Conservation (phyloP, 2,888 invertebrate species). For the Mythimna lalbum region DNA sequence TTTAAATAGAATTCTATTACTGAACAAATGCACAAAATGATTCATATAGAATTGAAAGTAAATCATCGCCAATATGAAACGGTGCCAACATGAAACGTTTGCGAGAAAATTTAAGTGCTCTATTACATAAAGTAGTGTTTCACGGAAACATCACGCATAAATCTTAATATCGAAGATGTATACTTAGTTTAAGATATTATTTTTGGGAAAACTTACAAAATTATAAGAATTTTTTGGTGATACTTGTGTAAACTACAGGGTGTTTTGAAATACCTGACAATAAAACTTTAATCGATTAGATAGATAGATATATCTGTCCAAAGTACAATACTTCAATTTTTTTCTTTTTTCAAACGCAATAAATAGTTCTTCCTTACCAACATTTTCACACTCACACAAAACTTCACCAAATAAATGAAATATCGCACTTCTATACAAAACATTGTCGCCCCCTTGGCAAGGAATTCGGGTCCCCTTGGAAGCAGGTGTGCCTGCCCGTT, state of each 20-base stretch:
- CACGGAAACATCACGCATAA: slow-evolving; percentile 35
- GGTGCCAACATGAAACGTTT: slow-evolving; percentile 46
- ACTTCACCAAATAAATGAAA: slow-evolving; percentile 45
- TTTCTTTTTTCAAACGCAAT: not conserved
- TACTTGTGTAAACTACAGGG: not conserved
- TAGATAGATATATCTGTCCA: not conserved
- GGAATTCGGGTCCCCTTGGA: slow-evolving; percentile 71
- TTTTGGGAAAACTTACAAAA: slow-evolving; percentile 9
- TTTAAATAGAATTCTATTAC: slow-evolving; percentile 22
- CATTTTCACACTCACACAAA: slow-evolving; percentile 6
- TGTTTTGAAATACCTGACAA: not conserved
- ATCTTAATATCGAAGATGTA: slow-evolving; percentile 33
- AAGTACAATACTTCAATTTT: not conserved
- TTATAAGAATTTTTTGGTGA: not conserved
- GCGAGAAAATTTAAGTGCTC: slow-evolving; percentile 48
- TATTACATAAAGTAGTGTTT: slow-evolving; percentile 49
- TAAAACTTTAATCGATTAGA: not conserved
- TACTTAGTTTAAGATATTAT: slow-evolving; percentile 2
- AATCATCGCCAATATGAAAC: slow-evolving; percentile 52
- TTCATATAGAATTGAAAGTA: slow-evolving; percentile 45
- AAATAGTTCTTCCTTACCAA: not conserved
- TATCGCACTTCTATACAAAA: slow-evolving; percentile 48
- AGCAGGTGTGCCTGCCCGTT: slow-evolving; percentile 82
- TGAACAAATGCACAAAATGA: slow-evolving; percentile 33
- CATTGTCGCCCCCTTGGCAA: slow-evolving; percentile 67